Evolutionary conservation across 1,140 invertebrate species (phyloP), one percentile per base, ranked within the genome.

Genomic region (Cydia fagiglandana): DNA sequence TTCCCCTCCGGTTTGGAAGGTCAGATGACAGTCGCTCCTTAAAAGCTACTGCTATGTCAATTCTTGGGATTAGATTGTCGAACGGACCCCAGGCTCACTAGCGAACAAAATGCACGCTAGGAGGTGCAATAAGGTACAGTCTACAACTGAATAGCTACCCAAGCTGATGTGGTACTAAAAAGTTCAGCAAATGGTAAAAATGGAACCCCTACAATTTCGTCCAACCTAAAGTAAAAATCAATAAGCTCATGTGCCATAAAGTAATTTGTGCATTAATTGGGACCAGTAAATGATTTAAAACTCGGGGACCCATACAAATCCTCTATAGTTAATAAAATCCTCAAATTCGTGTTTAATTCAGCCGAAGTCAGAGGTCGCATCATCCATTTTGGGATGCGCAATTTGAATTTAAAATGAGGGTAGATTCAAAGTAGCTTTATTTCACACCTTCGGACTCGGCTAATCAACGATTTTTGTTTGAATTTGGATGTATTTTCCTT

Each of bases 351-450:
- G 34, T 70, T 70, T 70, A 70, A 70, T 70, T 70, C 6, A 13
- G 5, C n/a, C 15, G 12, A 6, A 68, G 38, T 41, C 30, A 30
- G 64, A 38, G 66, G 66, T 70, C 66, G 9, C 64, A 64, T 68
- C n/a, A 9, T 20, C 66, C 66, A 70, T 70, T 70, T 70, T 20
- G 15, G 66, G 66, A 70, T 70, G 15, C 13, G 15, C 66, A 70
- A 70, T 70, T 70, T 70, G n/a, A 70, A 70, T 38, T 70, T 70
- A 28, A 70, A 70, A 70, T 70, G 34, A 70, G 66, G 66, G 66
- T 70, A 70, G 66, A n/a, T 38, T 45, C 66, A 17, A 41, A 41
- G 66, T 70, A 34, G 15, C 30, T 70, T 70, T 70, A 70, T 70
- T 70, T 70, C 9, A 41, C 66, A 70, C 66, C 66, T 70, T 70